Conservation (phyloP, 2,113 vertebrate species). For the Callospermophilus lateralis region DNA sequence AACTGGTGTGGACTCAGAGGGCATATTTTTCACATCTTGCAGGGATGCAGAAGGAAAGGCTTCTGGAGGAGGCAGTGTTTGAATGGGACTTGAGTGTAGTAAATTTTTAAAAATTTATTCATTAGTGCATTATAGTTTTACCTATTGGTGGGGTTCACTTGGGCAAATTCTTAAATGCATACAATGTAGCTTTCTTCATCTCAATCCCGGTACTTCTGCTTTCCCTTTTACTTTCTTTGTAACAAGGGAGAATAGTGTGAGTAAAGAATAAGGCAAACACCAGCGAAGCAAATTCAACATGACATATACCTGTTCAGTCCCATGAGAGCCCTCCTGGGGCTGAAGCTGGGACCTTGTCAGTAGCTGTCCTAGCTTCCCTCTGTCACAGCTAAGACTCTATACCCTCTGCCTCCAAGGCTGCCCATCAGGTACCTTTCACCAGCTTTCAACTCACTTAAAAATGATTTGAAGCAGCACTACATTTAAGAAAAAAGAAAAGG, state of each 20-base stretch:
- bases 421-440: background rate
- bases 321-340: background rate
- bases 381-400: background rate
- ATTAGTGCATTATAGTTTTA: too few relatives aligned
- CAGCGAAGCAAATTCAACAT: background rate
- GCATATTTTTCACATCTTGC: too few relatives aligned
- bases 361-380: background rate
- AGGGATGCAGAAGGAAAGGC: too few relatives aligned
- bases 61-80: too few relatives aligned
- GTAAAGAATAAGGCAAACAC: background rate
- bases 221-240: too few relatives aligned
- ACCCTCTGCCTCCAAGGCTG: background rate
- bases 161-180: too few relatives aligned
- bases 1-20: too few relatives aligned
- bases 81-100: too few relatives aligned
- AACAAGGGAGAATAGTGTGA: background rate
- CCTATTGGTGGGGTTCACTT: too few relatives aligned
- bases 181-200: too few relatives aligned
- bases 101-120: too few relatives aligned
- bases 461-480: constrained; percentile 40
- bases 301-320: background rate
- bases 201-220: too few relatives aligned
- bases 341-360: background rate
- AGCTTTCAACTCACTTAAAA: constrained; percentile 49
- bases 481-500: background rate